Evolutionary conservation across 2,888 invertebrate genomes (phyloP), one percentile per base, ranked within the genome.

Genomic region (Rotaria magnacalcarata): DNA sequence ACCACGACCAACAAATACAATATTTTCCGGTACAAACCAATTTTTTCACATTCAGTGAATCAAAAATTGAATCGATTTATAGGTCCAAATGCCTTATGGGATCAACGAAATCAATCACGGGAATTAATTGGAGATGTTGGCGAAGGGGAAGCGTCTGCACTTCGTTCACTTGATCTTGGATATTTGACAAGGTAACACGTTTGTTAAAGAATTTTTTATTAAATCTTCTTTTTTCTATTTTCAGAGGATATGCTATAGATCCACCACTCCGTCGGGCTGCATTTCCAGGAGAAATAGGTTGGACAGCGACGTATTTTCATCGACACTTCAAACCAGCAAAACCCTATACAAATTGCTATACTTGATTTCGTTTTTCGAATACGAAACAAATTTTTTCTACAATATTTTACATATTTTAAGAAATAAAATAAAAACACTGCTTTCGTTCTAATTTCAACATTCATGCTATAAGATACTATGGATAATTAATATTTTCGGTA

Each of bases 11-110:
- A 19, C n/a, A 0, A 43, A 80, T n/a, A 80, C 41, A 6, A 34
- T 80, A 3, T 80, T 80, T 43, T 80, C 80, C 5, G 80, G 80
- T 80, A 80, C 0, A 6, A 41, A 1, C 0, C 11, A 3, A 34
- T 16, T 19, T 67, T 67, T 11, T 1, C 11, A 8, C 10, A 8
- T n/a, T 60, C 8, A 3, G 27, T 8, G 0, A 27, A 14, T 11
- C 4, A 10, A 11, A 34, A 34, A 34, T 34, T n/a, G 14, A 10
- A 27, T 60, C 0, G 1, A 75, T 41, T 75, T 41, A n/a, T 10
- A 80, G 80, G 80, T n/a, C 80, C 80, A 0, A 80, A 80, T 47
- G 80, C 80, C n/a, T 80, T 80, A 80, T 80, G 80, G 80, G 10
- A 41, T 47, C 43, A 80, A 24, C 80, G 80, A 11, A 8, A 24